Percentiles rank a stretch among this genome's conserved stretches.
These are phyloP conservation scores for Yponomeuta malinellus DNA, from an alignment of 2,888 invertebrate genomes.

Conservation along the genomic window DNA sequence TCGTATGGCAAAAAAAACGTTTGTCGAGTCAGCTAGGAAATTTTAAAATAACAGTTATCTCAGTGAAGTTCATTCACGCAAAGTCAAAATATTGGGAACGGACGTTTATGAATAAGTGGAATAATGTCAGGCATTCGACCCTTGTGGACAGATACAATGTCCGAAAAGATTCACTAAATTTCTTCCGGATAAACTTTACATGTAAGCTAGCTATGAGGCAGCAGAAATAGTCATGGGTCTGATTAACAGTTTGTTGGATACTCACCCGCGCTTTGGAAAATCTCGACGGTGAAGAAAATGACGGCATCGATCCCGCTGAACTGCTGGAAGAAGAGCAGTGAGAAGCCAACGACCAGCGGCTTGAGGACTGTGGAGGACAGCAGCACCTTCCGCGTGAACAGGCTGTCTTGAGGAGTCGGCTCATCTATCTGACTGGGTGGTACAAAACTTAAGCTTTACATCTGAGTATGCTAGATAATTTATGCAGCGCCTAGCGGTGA, in stretches of 20 bases:
- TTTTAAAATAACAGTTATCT: too few species aligned
- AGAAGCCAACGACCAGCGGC: conserved; percentile 66
- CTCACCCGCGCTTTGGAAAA: conserved; percentile 70
- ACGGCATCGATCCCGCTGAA: conserved; percentile 77
- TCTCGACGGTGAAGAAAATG: conserved; percentile 76
- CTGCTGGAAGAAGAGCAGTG: conserved; percentile 74
- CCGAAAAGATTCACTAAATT: too few species aligned
- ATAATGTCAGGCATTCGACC: too few species aligned
- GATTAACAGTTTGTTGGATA: neutral
- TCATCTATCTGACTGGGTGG: conserved; percentile 38
- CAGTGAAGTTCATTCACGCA: too few species aligned
- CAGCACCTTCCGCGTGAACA: conserved; percentile 64
- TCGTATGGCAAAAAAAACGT: too few species aligned
- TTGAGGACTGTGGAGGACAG: conserved; percentile 63
- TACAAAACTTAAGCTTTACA: neutral
- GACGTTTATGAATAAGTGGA: too few species aligned
- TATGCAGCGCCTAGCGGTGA: too few species aligned
- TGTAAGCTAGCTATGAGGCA: too few species aligned
- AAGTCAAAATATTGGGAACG: too few species aligned
- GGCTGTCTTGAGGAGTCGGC: conserved; percentile 31
- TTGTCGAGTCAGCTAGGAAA: too few species aligned
- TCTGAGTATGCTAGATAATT: neutral
- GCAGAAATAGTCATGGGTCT: neutral
- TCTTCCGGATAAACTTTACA: too few species aligned
- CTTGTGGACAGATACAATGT: too few species aligned